Base-by-base conservation (phyloP, 2,888 invertebrate genomes). In the Diogma glabrata region DNA sequence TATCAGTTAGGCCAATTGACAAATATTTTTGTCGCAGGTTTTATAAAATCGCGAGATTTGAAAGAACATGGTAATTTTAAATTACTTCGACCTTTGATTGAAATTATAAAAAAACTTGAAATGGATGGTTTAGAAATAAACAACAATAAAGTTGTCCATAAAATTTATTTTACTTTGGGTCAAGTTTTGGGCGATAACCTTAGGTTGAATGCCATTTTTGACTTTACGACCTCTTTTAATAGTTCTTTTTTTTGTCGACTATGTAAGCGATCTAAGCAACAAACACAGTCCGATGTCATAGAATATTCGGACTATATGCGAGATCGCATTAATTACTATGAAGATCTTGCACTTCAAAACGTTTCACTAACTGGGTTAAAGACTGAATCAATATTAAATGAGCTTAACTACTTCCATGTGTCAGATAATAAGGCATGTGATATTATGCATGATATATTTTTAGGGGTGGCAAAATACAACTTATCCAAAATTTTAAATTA, bases 181-280 rank as follows among this genome's bases (percentile, higher is more conserved):
- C 55, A 56, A 51, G 52, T 57, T 53, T 50, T 56, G 30, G 55
- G 56, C 19, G 54, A 56, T 30, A 56, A 56, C 40, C 50, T 53
- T 28, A 55, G 54, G 10, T 51, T 57, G 26, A 57, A 57, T 53
- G 55, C 54, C 50, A 51, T 53, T 52, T 56, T 56, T 50, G 53
- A 53, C 33, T 54, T 54, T 45, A 49, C 43, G 47, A 52, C 36
- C 22, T 47, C 52, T 45, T 56, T 53, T 26, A 54, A 54, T 49
- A 50, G 49, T 43, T 53, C 46, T 28, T 51, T 50, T 46, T 55
- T 47, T 51, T 55, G 52, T 49, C 53, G 52, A 52, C 33, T 54
- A 47, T 55, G 56, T 48, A 54, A 54, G 19, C 14, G 51, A 14
- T 47, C 52, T 24, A 57, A 57, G 53, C 53, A 54, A 52, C 45